Percentiles rank a stretch among this genome's conserved stretches.
These are phyloP conservation scores for Oryzias sinensis DNA, from an alignment of 2,797 vertebrate species.

Conservation along the genomic window DNA sequence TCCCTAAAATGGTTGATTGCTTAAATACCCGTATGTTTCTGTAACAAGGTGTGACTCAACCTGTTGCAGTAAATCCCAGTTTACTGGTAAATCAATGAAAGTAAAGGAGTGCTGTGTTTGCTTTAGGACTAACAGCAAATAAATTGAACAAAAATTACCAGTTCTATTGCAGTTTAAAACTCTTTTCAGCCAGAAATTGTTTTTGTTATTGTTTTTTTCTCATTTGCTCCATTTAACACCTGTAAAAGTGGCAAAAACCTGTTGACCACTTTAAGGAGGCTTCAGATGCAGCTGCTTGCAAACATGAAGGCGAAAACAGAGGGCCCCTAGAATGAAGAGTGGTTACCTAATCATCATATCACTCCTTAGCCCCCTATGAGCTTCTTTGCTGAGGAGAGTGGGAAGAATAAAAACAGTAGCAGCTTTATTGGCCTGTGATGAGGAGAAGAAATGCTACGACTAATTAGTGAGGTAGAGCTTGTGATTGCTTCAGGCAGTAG, in stretches of 20 bases:
- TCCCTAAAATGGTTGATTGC: no score
- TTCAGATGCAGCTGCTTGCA: conserved; percentile 23
- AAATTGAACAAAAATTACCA: no score
- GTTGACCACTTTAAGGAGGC: conserved; percentile 16
- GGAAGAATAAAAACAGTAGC: conserved; percentile 11
- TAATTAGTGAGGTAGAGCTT: conserved; percentile 45
- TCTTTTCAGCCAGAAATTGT: no score
- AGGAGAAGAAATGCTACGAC: conserved; percentile 21
- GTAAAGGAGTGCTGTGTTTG: no score
- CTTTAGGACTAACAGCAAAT: no score
- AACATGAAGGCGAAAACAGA: conserved; percentile 8
- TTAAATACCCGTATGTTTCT: no score
- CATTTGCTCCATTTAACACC: conserved; percentile 1
- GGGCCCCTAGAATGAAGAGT: conserved; percentile 9
- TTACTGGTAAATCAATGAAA: no score
- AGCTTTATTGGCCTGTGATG: conserved; percentile 22
- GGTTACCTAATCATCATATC: conserved; percentile 1
- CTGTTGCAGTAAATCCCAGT: no score
- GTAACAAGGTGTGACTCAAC: no score
- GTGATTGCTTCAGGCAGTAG: conserved; percentile 29
- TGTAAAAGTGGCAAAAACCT: background rate
- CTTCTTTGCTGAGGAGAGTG: conserved; percentile 8
- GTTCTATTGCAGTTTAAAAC: no score
- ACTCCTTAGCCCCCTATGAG: conserved; percentile 10
- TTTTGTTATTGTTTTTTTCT: conserved; percentile 7